Evolutionary conservation across 2,797 vertebrate genomes (phyloP), one percentile per base, ranked within the genome.

Genomic region (Dendrocincla fuliginosa): DNA sequence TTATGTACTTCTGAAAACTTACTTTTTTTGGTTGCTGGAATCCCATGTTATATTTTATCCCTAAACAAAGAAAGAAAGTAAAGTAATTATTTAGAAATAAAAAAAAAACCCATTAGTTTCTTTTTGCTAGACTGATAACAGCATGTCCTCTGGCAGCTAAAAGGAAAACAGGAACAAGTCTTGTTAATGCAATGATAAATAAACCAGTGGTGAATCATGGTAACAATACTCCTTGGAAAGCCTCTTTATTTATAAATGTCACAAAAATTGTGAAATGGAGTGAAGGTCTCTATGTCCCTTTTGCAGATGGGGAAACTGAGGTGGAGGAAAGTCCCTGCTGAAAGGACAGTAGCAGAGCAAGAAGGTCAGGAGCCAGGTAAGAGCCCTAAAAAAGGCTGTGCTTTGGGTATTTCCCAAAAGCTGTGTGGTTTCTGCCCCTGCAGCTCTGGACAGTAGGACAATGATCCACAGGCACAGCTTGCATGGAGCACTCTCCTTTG

Each of bases 31-130:
- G 94, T 96, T 98, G 97, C 96, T 97, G 98, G 46, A 97, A 96
- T 96, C 97, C 94, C 95, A 95, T 94, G 96, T 94, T 96, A 95
- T 98, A 97, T 95, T 98, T 98, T 82, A 98, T 95, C 64, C 98
- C 98, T 98, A 96, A 84, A 98, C 92, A 95, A 96, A 95, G 89
- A 97, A 94, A 92, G 88, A 92, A 96, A 91, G 75, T 60, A 74
- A 84, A 94, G 59, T 87, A 13, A 50, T 96, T 95, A 97, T 87
- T 85, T 46, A 56, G 71, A 69, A 90, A 60, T 64, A 75, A 60
- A 86, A 69, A 86, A 69, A 49, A 49, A 27, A 18, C 23, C 2
- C 39, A 61, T 64, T 4, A 11, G 2, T 46, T 80, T 82, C 1
- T 28, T 16, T 89, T 77, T 64, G 32, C 41, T 69, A 35, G 13